phyloP scores from a whole-genome alignment of 2,797 vertebrate genomes.

The Diceros bicornis region DNA sequence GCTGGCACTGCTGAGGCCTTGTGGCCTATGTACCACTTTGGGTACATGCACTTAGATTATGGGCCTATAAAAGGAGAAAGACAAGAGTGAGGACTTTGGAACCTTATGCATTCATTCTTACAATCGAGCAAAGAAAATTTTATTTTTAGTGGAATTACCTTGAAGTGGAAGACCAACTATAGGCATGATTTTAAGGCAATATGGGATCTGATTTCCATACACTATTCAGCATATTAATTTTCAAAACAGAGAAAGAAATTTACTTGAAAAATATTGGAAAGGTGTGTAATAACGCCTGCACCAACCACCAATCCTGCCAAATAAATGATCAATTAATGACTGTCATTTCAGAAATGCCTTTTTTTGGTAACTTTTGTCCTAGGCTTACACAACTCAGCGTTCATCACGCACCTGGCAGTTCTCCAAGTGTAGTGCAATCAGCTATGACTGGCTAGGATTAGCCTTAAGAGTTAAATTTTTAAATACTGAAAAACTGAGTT shows the following conservation, averaged over 20 bases:
- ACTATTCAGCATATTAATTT: too few species aligned
- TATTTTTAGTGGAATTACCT: neutral
- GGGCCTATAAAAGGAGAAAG: neutral
- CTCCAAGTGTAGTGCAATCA: neutral
- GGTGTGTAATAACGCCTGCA: rapidly evolving
- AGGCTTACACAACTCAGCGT: neutral
- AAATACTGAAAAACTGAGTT: neutral
- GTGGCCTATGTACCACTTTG: neutral
- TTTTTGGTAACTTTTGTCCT: neutral
- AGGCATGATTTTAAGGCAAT: neutral
- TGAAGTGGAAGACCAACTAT: neutral
- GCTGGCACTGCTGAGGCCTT: rapidly evolving
- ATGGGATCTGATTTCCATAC: neutral
- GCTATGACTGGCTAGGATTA: neutral
- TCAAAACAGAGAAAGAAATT: neutral
- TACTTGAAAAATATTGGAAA: neutral
- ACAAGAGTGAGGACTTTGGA: neutral
- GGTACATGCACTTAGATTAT: neutral
- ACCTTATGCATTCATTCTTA: neutral
- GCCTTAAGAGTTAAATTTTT: neutral
- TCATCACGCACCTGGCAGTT: neutral
- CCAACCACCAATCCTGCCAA: neutral
- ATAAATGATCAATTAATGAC: neutral
- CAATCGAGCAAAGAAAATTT: neutral
- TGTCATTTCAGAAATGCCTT: neutral